Evolutionary conservation across 2,797 vertebrate species (phyloP), one percentile per base, ranked within the genome.

Genomic region (Fratercula arctica): DNA sequence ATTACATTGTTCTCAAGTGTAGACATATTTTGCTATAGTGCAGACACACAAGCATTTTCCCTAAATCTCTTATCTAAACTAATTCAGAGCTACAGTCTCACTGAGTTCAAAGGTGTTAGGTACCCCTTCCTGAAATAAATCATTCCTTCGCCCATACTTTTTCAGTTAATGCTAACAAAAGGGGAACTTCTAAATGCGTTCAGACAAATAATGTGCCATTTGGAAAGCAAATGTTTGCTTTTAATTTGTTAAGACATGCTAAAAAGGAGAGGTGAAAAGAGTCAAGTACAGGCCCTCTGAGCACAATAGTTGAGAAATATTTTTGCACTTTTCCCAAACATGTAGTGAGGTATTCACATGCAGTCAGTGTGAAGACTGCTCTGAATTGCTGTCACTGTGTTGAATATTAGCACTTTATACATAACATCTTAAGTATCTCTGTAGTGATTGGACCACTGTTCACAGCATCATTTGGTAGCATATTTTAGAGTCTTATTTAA

Each of bases 221-320:
- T 63, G 67, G 46, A 91, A 91, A 75, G 18, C 11, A 92, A 89
- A 93, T 78, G 4, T 90, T 95, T 93, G 29, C 10, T 85, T 90
- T 90, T 59, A 69, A 85, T 87, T 89, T 87, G 9, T 53, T 83
- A 96, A 17, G 11, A 53, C 8, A 46, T 8, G 4, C 8, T 83
- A 66, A 94, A 73, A 50, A 39, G 39, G 29, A 43, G 26, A 46
- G 23, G 51, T 26, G 26, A 70, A 68, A 84, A 18, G 17, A 56
- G 29, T 73, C 13, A 91, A 35, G 77, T 81, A 28, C 37, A 60
- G 33, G 50, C 14, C 23, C 9, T 75, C 23, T 87, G 50, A 93
- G 37, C n/a, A 75, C 13, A 64, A 35, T 2, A 25, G 7, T 74
- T 57, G 78, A 80, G 43, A 89, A 54, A 77, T 37, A 91, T 31